Evolutionary conservation across 2,797 vertebrate genomes (phyloP), one percentile per base, ranked within the genome.

Genomic region (Spondyliosoma cantharus): DNA sequence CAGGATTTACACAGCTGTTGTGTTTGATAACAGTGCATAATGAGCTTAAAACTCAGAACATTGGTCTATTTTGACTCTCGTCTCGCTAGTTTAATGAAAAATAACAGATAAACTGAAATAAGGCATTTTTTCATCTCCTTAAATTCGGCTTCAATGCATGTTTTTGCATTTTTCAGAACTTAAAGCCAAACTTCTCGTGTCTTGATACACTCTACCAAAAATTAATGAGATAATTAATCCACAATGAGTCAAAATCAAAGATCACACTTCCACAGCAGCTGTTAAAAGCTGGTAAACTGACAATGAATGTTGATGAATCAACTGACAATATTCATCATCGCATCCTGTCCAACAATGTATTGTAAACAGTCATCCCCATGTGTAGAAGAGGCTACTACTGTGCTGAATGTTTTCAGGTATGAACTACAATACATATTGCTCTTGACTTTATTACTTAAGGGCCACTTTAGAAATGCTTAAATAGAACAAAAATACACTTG

Each of bases 271-370:
- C 52, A 52, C 1, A 45, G 17, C 15, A 25, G 32, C 75, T 61
- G 46, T 46, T 53, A 62, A 53, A 61, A 4, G 20, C 70, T 73
- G 62, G 0, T 49, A 25, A 68, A 74, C 45, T 45, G 14, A 61
- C 58, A 12, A 54, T 52, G 29, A 58, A 68, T 46, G 65, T 46
- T 32, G 49, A 74, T 65, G 25, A 54, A 74, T 65, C 27, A 57
- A 65, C 25, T 48, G 62, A 72, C 52, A 69, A 43, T n/a, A 50
- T 20, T 50, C 49, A 50, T n/a, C 20, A 50, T 46, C n/a, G 45
- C 27, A 66, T 25, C 49, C 29, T 49, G 29, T 60, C 32, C 37
- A 49, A 42, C 37, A 11, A 9, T 71, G 48, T 48, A 42, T 14
- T 15, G 5, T 32, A 58, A 59, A 42, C n/a, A 71, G 32, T n/a